Base-by-base conservation (phyloP, 2,888 invertebrate species). In the Marasmarcha lunaedactyla region DNA sequence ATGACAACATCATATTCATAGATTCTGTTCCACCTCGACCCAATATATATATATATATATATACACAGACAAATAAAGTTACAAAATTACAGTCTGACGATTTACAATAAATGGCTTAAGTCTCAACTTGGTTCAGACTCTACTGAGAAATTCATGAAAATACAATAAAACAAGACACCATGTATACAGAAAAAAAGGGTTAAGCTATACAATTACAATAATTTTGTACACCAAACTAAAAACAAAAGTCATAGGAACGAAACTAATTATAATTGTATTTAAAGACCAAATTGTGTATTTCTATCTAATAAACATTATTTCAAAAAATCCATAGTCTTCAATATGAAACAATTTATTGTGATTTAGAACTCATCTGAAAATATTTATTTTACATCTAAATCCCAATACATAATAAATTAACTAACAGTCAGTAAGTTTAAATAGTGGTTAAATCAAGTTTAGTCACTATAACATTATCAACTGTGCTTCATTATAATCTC, bases 141-240 rank as follows among this genome's bases (percentile, higher is more conserved):
- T 7, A 20, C 3, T 20, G 20, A 3, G 3, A 7, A 7, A 20
- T 20, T 5, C 20, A 3, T 3, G 20, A 20, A 20, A 20, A 20
- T 20, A 7, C 20, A 7, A 20, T 5, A 20, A 3, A 20, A 7
- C 20, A 20, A 20, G 3, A 20, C 7, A 5, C 7, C 20, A n/a
- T 20, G 7, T 20, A 5, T 20, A 54, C 33, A 45, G 49, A 49
- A 46, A 46, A n/a, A n/a, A n/a, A n/a, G n/a, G n/a, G n/a, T 50
- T 49, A 50, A 47, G 46, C 50, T 56, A 50, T 37, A 38, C 15
- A 38, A 14, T 33, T 14, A 33, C 36, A 30, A 39, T 49, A 47
- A 52, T 49, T 53, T 55, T 52, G 61, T 57, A 63, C 61, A 63
- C 56, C 51, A 47, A 54, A 52, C 51, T 45, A 13, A 11, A 33